phyloP scores from a whole-genome alignment of 2,113 vertebrate species.

The Lepisosteus osseus region DNA sequence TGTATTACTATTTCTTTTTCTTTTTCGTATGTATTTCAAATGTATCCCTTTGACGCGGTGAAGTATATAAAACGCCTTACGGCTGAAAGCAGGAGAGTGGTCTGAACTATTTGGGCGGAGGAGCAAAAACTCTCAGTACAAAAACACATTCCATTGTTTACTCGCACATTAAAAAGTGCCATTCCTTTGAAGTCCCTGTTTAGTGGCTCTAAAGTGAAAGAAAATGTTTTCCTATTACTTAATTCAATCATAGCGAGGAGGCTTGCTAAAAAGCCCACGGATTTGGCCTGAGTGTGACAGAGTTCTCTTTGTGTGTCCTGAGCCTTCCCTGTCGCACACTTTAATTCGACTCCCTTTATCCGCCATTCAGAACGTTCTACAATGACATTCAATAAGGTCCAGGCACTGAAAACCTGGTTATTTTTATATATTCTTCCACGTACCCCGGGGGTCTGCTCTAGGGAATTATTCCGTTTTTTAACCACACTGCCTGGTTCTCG shows the following conservation, averaged over 20 bases:
- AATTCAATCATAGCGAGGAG: conserved; percentile 97
- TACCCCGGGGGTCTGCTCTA: conserved; percentile 82
- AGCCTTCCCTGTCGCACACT: conserved; percentile 99
- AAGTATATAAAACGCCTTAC: too few relatives aligned
- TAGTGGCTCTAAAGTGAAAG: conserved; percentile 95
- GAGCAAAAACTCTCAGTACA: conserved; percentile 28
- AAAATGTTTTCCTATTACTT: conserved; percentile 99
- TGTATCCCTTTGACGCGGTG: too few relatives aligned
- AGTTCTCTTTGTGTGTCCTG: conserved; percentile 98
- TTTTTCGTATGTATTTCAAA: too few relatives aligned
- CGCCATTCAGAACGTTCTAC: conserved; percentile 98
- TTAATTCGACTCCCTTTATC: conserved; percentile 99
- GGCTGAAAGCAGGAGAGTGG: too few relatives aligned
- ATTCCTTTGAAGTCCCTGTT: conserved; percentile 91
- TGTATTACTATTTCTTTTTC: too few relatives aligned
- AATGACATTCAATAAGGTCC: conserved; percentile 99
- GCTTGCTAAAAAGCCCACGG: conserved; percentile 91
- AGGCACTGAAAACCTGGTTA: conserved; percentile 96
- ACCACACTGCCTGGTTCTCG: conserved; percentile 76
- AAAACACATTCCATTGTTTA: conserved; percentile 73
- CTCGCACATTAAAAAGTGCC: conserved; percentile 80
- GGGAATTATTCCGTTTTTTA: conserved; percentile 87
- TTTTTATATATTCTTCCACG: conserved; percentile 95
- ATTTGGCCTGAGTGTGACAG: conserved; percentile 95
- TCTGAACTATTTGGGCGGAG: too few relatives aligned